Percentiles rank a stretch among this genome's conserved stretches.
Conservation (phyloP, 2,888 invertebrate species). For the Synanthedon myopaeformis region DNA sequence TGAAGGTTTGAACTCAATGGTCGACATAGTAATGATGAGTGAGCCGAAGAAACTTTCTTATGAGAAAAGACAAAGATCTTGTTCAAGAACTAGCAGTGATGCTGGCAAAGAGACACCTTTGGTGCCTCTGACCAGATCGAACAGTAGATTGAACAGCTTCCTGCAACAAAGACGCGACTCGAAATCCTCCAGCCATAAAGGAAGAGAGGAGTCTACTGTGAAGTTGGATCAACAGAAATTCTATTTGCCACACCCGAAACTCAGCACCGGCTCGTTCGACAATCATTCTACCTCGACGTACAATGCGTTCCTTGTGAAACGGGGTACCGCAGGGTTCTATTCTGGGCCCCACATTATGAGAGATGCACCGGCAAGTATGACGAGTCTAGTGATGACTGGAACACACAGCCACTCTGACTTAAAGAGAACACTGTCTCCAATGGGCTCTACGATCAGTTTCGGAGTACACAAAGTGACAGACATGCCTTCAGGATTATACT, state of each 20-base stretch:
- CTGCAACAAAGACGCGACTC: conserved; percentile 31
- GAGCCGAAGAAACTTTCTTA: conserved; percentile 61
- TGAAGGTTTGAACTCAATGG: conserved; percentile 77
- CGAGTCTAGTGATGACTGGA: conserved; percentile 53
- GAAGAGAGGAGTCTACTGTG: conserved; percentile 29
- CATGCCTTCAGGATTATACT: conserved; percentile 80
- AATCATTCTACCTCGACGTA: conserved; percentile 33
- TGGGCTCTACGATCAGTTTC: conserved; percentile 42
- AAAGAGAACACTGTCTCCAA: conserved; percentile 52
- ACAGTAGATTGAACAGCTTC: conserved; percentile 26
- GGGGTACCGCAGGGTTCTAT: conserved; percentile 76
- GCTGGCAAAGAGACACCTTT: conserved; percentile 47
- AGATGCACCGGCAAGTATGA: conserved; percentile 61
- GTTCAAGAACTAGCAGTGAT: conserved; percentile 52
- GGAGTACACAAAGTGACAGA: conserved; percentile 76
- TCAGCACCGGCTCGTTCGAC: conserved; percentile 43
- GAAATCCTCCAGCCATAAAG: conserved; percentile 31
- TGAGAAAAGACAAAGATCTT: conserved; percentile 50
- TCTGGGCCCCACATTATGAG: conserved; percentile 67
- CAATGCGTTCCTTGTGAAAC: conserved; percentile 69
- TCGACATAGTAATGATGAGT: conserved; percentile 76
- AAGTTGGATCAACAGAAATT: conserved; percentile 46
- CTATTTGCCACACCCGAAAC: conserved; percentile 39
- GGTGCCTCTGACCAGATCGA: conserved; percentile 41
- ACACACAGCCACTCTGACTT: conserved; percentile 58